Base-by-base conservation (phyloP, 2,113 vertebrate genomes). In the Athene cunicularia region DNA sequence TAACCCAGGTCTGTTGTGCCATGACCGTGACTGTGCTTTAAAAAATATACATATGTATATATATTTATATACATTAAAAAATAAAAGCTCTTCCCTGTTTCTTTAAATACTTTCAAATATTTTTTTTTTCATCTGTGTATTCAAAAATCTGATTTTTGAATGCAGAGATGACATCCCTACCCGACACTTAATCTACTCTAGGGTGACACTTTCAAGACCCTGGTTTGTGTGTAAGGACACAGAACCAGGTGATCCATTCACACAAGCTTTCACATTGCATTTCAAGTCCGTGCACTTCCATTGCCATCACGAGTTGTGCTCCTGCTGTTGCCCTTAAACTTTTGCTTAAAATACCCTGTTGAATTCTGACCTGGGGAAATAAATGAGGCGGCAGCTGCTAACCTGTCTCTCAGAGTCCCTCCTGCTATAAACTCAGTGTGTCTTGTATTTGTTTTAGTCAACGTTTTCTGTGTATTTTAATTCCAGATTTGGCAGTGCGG, bases 401-500 rank as follows among this genome's bases (percentile, higher is more conserved):
- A 12, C 5, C 67, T 21, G 13, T 6, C 67, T 10, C 19, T 28
- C 58, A 13, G 35, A 39, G 28, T 11, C n/a, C 37, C 53, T 63
- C 30, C 50, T 8, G 55, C 80, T 56, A 1, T 19, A 17, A n/a
- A 7, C 41, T 19, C 5, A 1, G 14, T 0, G 0, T 5, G 9
- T 2, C 17, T 19, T 28, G 18, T 18, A 1, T 45, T 30, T 22
- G 37, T 3, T 12, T 8, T 4, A 8, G 27, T 9, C 16, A 21
- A 7, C 0, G 0, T 16, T 32, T 23, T 11, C 56, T 47, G 8
- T 8, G 1, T n/a, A 2, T 30, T 68, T 9, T 62, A 4, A 3
- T 67, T 62, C 6, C 97, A 99, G 99, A 98, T 99, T 30, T 99
- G 99, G 99, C 99, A 99, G 93, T 99, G 99, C 4, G 99, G 99